Conservation (phyloP, 2,888 invertebrate species). For the Bellardia pandia region DNA sequence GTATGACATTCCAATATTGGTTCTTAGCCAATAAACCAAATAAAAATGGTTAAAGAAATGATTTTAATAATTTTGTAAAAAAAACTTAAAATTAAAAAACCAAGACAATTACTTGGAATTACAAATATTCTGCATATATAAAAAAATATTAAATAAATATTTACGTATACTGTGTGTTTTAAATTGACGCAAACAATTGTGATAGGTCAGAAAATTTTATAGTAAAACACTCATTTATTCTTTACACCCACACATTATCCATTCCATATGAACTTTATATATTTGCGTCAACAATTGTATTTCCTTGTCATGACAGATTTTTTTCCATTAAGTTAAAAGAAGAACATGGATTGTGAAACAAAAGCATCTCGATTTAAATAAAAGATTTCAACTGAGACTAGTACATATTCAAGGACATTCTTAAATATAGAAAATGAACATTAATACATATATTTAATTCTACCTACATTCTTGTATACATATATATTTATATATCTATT, state of each 20-base stretch:
- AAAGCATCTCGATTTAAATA: neutral
- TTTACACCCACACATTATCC: constrained; percentile 16
- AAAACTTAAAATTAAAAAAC: too few relatives aligned
- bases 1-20: too few relatives aligned
- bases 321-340: neutral
- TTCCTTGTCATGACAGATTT: constrained; percentile 5
- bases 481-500: too few relatives aligned
- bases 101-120: too few relatives aligned
- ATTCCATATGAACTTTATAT: constrained; percentile 8
- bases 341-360: neutral
- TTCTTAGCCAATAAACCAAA: too few relatives aligned
- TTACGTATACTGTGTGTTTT: neutral
- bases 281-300: constrained; percentile 4
- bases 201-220: constrained; percentile 9
- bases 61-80: too few relatives aligned
- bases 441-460: neutral
- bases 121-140: too few relatives aligned
- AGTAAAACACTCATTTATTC: neutral
- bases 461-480: too few relatives aligned
- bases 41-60: too few relatives aligned
- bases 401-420: neutral
- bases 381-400: neutral
- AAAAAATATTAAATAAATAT: neutral
- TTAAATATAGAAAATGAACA: neutral
- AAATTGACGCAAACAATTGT: neutral